These are phyloP conservation scores for Lontra canadensis DNA, from an alignment of 2,113 vertebrate genomes.

Conservation along the genomic window DNA sequence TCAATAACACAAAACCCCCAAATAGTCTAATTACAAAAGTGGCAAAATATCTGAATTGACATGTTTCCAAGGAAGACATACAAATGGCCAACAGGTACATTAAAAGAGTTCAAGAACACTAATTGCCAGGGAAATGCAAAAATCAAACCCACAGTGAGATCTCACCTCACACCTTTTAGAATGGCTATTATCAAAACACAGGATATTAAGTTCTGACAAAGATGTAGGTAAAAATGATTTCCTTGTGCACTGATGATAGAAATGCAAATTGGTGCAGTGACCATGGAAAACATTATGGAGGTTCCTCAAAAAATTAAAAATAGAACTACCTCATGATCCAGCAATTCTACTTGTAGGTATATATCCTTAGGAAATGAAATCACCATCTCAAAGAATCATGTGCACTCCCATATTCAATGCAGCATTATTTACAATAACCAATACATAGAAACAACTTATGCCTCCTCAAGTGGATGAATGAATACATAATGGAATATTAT, in stretches of 20 bases:
- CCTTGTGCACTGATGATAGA: no score
- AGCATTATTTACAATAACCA: not conserved
- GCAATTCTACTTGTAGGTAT: not conserved
- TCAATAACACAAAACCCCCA: not conserved
- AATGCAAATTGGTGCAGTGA: no score
- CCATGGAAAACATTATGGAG: not conserved
- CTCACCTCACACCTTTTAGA: not conserved
- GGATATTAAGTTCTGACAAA: no score
- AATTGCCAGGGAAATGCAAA: not conserved
- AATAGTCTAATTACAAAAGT: not conserved
- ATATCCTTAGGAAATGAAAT: not conserved
- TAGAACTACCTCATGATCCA: not conserved
- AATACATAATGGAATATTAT: not conserved
- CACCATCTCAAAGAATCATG: not conserved
- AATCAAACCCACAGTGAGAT: not conserved
- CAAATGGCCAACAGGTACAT: not conserved
- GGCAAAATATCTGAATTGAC: not conserved
- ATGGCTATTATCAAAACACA: not conserved
- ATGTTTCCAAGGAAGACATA: not conserved
- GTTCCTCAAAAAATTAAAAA: not conserved
- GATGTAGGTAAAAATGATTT: no score
- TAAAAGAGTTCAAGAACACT: not conserved
- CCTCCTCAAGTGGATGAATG: not conserved
- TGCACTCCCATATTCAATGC: not conserved
- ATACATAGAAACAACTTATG: not conserved